Evolutionary conservation across 2,113 vertebrate genomes (phyloP).

Genomic region (Callionymus lyra): DNA sequence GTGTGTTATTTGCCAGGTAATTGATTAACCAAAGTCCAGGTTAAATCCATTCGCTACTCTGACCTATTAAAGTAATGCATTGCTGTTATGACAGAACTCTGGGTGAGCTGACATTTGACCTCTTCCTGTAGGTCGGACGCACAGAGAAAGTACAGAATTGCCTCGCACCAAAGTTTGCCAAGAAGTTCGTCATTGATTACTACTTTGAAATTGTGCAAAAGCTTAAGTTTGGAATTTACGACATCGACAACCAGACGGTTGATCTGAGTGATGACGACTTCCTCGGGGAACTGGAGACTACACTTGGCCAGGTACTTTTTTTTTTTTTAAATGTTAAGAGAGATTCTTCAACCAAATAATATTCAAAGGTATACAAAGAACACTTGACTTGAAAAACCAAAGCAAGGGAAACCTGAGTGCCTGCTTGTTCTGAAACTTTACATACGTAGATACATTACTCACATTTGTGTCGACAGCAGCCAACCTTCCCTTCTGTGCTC

Average conservation of each 20-base stretch:
- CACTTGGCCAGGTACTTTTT: slow-evolving; percentile 80
- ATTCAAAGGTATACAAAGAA: not conserved
- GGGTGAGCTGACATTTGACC: not conserved
- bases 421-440: not conserved
- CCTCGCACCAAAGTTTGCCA: slow-evolving; percentile 81
- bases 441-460: not conserved
- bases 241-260: slow-evolving; percentile 91
- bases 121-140: slow-evolving; percentile 54
- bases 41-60: too few species aligned
- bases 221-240: slow-evolving; percentile 86
- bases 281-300: slow-evolving; percentile 88
- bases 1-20: too few species aligned
- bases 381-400: not conserved
- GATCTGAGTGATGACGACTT: slow-evolving; percentile 91
- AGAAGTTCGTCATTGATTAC: slow-evolving; percentile 88
- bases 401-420: not conserved
- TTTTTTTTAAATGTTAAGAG: too few species aligned
- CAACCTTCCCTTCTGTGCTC: not conserved
- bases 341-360: slow-evolving; percentile 5
- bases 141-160: slow-evolving; percentile 91
- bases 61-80: too few species aligned
- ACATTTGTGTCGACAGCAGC: not conserved
- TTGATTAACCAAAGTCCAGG: too few species aligned
- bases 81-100: too few species aligned
- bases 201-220: slow-evolving; percentile 96